phyloP scores from a whole-genome alignment of 2,888 invertebrate genomes.

The Meganola albula region DNA sequence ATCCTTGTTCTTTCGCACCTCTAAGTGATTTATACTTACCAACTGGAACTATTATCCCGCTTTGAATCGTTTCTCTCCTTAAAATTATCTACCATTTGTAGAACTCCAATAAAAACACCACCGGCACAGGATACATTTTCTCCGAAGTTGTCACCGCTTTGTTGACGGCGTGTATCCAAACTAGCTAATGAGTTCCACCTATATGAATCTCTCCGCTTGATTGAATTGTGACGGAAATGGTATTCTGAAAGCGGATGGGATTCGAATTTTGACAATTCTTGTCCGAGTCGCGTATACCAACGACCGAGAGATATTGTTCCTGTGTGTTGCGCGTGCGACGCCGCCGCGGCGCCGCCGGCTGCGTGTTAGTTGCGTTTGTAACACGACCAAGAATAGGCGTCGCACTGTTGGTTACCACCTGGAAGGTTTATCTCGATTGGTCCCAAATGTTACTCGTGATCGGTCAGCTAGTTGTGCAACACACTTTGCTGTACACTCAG shows the following conservation, averaged over 20 bases:
- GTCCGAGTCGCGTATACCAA: conserved; percentile 43
- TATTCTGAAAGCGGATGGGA: conserved; percentile 58
- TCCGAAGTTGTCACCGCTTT: conserved; percentile 65
- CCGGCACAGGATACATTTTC: conserved; percentile 64
- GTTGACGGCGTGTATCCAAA: conserved; percentile 44
- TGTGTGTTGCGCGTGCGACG: conserved; percentile 58
- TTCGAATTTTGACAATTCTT: conserved; percentile 52
- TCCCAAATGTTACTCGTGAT: conserved; percentile 42
- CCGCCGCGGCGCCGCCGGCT: conserved; percentile 57
- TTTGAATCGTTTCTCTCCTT: conserved; percentile 47
- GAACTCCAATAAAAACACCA: conserved; percentile 58
- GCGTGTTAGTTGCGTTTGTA: conserved; percentile 67
- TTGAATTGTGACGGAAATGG: conserved; percentile 61
- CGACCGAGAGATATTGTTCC: conserved; percentile 54
- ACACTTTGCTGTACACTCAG: conserved; percentile 37
- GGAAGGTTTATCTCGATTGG: conserved; percentile 38
- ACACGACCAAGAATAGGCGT: conserved; percentile 71
- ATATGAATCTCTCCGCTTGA: conserved; percentile 55
- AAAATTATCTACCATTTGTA: conserved; percentile 58
- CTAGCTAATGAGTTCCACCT: conserved; percentile 48
- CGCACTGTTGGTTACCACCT: conserved; percentile 46
- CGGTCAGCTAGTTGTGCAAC: conserved; percentile 48
- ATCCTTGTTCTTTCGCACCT: conserved; percentile 54
- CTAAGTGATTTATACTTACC: conserved; percentile 58
- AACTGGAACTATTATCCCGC: conserved; percentile 47